Conservation (phyloP, 2,888 invertebrate genomes). For the Uropetala carovei region DNA sequence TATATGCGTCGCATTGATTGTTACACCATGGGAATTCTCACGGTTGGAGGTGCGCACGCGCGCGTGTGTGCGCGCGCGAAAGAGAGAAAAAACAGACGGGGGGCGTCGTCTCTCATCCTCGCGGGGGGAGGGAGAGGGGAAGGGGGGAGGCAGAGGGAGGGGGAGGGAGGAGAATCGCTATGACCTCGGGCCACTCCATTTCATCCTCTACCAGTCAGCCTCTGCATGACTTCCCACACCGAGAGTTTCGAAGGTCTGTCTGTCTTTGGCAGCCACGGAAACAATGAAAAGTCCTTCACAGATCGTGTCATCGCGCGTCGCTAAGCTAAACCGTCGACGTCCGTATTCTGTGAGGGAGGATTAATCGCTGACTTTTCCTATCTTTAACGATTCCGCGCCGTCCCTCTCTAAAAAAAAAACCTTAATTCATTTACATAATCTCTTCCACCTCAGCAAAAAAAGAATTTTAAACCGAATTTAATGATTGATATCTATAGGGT, state of each 20-base stretch:
- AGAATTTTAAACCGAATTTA: too few relatives aligned
- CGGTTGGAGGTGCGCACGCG: background rate
- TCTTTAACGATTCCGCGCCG: too few relatives aligned
- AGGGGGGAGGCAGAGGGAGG: too few relatives aligned
- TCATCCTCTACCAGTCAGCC: background rate
- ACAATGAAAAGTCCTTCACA: slow-evolving; percentile 4
- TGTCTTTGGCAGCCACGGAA: background rate
- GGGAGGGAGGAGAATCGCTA: background rate
- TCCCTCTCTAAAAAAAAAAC: too few relatives aligned
- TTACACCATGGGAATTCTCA: background rate
- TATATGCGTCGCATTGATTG: background rate
- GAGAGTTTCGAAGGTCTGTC: background rate
- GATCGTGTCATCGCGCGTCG: background rate
- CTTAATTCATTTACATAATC: too few relatives aligned
- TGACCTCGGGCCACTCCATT: background rate
- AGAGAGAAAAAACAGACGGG: too few relatives aligned
- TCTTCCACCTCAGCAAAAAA: too few relatives aligned
- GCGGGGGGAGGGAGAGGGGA: too few relatives aligned
- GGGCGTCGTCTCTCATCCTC: background rate
- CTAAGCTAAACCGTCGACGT: background rate
- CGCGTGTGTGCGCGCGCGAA: background rate
- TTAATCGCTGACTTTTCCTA: too few relatives aligned
- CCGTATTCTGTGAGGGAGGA: background rate
- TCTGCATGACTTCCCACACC: slow-evolving; percentile 17
- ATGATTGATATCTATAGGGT: too few relatives aligned